phyloP scores from a whole-genome alignment of 35 echinoderm and acorn worm genomes.

The Apostichopus parvimensis region DNA sequence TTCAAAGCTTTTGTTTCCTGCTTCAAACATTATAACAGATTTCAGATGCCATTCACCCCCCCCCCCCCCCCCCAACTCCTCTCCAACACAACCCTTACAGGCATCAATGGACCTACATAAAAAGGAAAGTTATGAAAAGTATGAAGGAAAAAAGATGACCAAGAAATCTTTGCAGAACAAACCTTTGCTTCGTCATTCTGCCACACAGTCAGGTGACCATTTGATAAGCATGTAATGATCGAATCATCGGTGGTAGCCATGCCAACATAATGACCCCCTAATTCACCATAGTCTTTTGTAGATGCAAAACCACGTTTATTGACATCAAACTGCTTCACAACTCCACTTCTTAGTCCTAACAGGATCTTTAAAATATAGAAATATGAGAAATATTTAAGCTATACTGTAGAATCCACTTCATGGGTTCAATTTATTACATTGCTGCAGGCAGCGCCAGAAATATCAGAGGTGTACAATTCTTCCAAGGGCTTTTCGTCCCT shows the following conservation, averaged over 20 bases:
- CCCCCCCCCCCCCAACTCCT: too few relatives aligned
- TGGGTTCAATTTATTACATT: too few relatives aligned
- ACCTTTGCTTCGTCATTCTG: conserved; percentile 56
- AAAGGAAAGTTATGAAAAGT: too few relatives aligned
- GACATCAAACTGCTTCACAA: conserved; percentile 78
- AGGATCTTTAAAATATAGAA: conserved; percentile 47
- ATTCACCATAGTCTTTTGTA: conserved; percentile 55
- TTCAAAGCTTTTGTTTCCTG: too few relatives aligned
- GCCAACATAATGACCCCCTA: conserved; percentile 65
- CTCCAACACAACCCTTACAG: background rate
- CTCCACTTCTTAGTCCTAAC: conserved; percentile 80
- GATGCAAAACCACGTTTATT: conserved; percentile 55
- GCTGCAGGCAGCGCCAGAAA: too few relatives aligned
- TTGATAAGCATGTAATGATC: conserved; percentile 79
- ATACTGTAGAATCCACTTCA: too few relatives aligned
- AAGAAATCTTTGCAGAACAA: background rate
- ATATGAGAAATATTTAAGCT: too few relatives aligned
- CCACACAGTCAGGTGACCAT: conserved; percentile 81
- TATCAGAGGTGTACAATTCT: too few relatives aligned
- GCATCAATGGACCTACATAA: too few relatives aligned
- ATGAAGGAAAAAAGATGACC: background rate
- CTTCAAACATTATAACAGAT: too few relatives aligned
- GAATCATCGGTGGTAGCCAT: conserved; percentile 56
- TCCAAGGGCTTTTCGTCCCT: too few relatives aligned
- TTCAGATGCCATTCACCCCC: too few relatives aligned